Percentiles rank a stretch among this genome's conserved stretches.
Conservation (phyloP, 37 sponge, comb jelly and placozoan genomes). For the Oopsacas minuta region DNA sequence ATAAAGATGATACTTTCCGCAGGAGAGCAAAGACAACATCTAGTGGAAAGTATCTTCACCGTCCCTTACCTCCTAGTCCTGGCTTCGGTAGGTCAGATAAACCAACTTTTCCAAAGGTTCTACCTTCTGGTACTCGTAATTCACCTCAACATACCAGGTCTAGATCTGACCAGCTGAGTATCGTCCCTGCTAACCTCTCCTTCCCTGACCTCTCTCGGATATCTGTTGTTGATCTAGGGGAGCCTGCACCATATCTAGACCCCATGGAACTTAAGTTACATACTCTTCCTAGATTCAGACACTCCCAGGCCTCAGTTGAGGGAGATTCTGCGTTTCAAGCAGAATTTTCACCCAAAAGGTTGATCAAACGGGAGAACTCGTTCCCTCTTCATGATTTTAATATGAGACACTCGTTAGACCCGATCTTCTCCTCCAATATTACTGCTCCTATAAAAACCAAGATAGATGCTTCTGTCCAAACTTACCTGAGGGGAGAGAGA, state of each 20-base stretch:
- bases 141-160: neutral
- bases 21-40: neutral
- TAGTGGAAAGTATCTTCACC: neutral
- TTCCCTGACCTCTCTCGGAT: slow-evolving; percentile 6
- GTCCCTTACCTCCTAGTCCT: neutral
- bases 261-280: neutral
- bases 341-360: neutral
- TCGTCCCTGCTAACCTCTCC: neutral
- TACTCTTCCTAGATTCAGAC: neutral
- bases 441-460: neutral
- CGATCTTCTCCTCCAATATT: neutral
- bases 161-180: neutral
- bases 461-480: neutral
- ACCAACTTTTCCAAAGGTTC: neutral
- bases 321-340: neutral
- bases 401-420: neutral
- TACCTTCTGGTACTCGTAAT: neutral
- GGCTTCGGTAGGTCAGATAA: neutral
- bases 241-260: neutral
- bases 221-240: neutral
- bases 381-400: neutral
- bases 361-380: neutral
- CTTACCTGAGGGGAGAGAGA: neutral
- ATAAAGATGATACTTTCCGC: slow-evolving; percentile 4
- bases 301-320: neutral